These are phyloP conservation scores for Lithobates pipiens DNA, from an alignment of 2,797 vertebrate species.

Conservation along the genomic window DNA sequence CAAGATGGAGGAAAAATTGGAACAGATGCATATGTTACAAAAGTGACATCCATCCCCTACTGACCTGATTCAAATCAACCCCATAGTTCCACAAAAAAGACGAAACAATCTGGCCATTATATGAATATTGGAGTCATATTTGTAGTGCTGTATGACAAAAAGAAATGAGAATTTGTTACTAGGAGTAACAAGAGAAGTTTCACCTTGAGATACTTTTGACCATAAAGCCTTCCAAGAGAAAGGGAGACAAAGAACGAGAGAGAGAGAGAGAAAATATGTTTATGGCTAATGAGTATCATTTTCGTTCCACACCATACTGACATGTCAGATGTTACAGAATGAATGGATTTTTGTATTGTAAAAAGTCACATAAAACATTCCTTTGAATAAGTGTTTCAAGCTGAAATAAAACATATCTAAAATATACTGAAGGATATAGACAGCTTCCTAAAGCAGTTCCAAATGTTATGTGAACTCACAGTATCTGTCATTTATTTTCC, in stretches of 20 bases:
- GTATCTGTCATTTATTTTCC: constrained; percentile 22
- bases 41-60: too few relatives aligned
- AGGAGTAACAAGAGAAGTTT: too few relatives aligned
- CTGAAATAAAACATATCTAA: neutral
- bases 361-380: constrained; percentile 8
- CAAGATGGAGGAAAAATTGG: too few relatives aligned
- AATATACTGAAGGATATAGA: neutral
- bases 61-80: too few relatives aligned
- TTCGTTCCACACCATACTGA: neutral
- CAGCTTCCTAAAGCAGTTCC: neutral
- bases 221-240: neutral
- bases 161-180: too few relatives aligned
- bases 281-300: neutral
- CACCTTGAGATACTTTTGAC: neutral
- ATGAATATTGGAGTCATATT: too few relatives aligned
- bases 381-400: neutral
- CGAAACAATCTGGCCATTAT: too few relatives aligned
- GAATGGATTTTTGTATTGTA: neutral
- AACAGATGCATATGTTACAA: too few relatives aligned
- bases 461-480: constrained; percentile 14
- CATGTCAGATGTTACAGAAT: neutral
- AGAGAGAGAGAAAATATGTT: neutral
- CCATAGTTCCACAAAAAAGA: too few relatives aligned
- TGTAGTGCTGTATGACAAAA: too few relatives aligned
- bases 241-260: neutral